A percentile compares a stretch with the other conserved stretches of the same genome.
These are phyloP conservation scores for Osmerus eperlanus DNA, from an alignment of 2,113 vertebrate genomes.

Conservation along the genomic window DNA sequence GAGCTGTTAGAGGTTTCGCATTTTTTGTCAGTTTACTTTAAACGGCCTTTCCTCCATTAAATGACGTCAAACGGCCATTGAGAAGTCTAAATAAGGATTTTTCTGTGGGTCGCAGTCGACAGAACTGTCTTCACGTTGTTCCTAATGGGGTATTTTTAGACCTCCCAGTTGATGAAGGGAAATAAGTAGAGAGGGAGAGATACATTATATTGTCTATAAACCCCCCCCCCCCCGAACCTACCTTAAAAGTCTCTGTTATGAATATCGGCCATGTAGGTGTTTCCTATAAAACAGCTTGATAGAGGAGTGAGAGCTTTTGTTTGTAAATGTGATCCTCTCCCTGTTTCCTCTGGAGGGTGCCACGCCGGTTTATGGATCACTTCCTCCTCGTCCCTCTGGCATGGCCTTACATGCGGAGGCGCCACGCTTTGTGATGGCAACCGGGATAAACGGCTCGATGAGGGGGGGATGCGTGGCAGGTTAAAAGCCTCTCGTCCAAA, in stretches of 20 bases:
- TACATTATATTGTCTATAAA: conserved; percentile 56
- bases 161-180: conserved; percentile 34
- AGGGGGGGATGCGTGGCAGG: conserved; percentile 46
- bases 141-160: conserved; percentile 54
- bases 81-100: conserved; percentile 63
- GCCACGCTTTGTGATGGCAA: conserved; percentile 64
- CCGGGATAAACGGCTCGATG: conserved; percentile 49
- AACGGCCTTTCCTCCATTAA: conserved; percentile 59
- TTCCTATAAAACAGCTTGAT: conserved; percentile 60
- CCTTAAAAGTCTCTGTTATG: conserved; percentile 72
- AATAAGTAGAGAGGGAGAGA: conserved; percentile 25
- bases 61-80: conserved; percentile 64
- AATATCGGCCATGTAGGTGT: conserved; percentile 47
- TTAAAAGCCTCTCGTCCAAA: conserved; percentile 65
- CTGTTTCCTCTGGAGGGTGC: conserved; percentile 47
- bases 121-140: conserved; percentile 48
- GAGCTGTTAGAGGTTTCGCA: conserved; percentile 60
- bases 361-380: conserved; percentile 57
- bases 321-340: conserved; percentile 46
- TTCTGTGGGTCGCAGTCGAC: conserved; percentile 47
- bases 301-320: conserved; percentile 36
- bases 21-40: conserved; percentile 67
- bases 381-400: conserved; percentile 47
- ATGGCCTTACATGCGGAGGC: conserved; percentile 32
- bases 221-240: conserved; percentile 39